Percentiles rank a stretch among this genome's conserved stretches.
phyloP scores from a whole-genome alignment of 2,888 invertebrate species.

The Yponomeuta evonymella region DNA sequence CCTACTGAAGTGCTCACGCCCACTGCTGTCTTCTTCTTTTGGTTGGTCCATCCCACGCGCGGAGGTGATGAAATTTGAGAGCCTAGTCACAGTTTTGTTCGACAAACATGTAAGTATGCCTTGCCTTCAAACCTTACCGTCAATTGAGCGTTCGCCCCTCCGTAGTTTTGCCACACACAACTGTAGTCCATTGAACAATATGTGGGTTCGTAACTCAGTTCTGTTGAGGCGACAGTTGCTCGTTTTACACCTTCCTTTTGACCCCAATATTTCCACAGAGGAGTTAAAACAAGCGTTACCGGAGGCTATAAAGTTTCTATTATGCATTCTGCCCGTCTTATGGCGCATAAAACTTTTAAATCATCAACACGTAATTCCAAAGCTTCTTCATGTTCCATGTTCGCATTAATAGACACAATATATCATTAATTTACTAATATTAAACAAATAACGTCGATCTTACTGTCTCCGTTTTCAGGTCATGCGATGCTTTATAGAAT shows the following conservation, averaged over 20 bases:
- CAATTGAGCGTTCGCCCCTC: neutral
- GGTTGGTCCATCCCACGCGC: slow-evolving; percentile 30
- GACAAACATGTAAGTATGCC: neutral
- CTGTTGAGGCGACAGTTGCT: slow-evolving; percentile 4
- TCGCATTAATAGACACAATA: slow-evolving; percentile 22
- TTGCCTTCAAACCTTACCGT: no score
- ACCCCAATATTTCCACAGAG: slow-evolving; percentile 7
- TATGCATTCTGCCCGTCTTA: slow-evolving; percentile 42
- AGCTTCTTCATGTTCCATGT: slow-evolving; percentile 29
- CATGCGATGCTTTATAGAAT: slow-evolving; percentile 9
- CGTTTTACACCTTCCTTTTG: slow-evolving; percentile 15
- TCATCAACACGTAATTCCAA: slow-evolving; percentile 34
- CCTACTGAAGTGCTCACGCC: slow-evolving; percentile 29
- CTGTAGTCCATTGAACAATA: neutral
- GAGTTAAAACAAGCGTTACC: slow-evolving; percentile 28
- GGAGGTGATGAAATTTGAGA: slow-evolving; percentile 37
- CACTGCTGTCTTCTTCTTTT: slow-evolving; percentile 31
- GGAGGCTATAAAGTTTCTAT: slow-evolving; percentile 62
- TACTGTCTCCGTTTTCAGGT: slow-evolving; percentile 17
- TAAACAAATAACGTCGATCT: slow-evolving; percentile 19
- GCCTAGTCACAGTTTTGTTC: slow-evolving; percentile 10
- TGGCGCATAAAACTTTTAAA: slow-evolving; percentile 44
- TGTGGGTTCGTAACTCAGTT: neutral
- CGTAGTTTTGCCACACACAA: neutral
- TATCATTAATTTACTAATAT: slow-evolving; percentile 13